Base-by-base conservation (phyloP, 2,113 vertebrate genomes). In the Phrynosoma platyrhinos region DNA sequence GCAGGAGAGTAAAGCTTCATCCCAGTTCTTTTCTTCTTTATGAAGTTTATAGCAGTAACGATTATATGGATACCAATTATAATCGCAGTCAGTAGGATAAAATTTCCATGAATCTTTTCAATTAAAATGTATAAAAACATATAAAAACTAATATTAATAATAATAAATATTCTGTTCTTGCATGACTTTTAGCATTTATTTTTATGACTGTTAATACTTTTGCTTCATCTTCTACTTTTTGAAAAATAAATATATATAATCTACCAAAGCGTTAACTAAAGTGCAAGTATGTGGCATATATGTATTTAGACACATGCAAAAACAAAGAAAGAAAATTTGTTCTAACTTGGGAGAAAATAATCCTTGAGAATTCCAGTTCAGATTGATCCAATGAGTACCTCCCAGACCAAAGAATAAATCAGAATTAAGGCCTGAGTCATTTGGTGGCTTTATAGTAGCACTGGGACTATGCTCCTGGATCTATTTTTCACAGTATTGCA, bases 81-180 rank as follows among this genome's bases (percentile, higher is more conserved):
- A 0, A 0, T 96, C 96, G 94, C 98, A 99, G 82, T 92, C 92
- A 1, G 98, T 99, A 64, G 92, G 89, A 75, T 97, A 91, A 74
- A 98, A 98, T 92, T 97, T 98, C 98, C 99, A 99, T 14, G 94
- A 94, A 89, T 97, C 98, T 97, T 95, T 83, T 90, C 40, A 95
- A 94, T 92, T 90, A 91, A 88, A 94, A 85, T 27, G n/a, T 66
- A 79, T 30, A 32, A 62, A 90, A 82, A 36, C 13, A 92, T 12
- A 3, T 2, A 81, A 36, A 83, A 92, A 90, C 91, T 71, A 20
- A 0, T 92, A 64, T n/a, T 76, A 16, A 16, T 62, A 62, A 62
- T 16, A 62, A 62, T 16, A 62, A 62, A 16, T 85, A 32, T 27
- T 42, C 85, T 86, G 23, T 14, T 86, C 69, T 62, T 55, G n/a